Evolutionary conservation across 2,888 invertebrate species (phyloP), one percentile per base, ranked within the genome.

Genomic region (Ceratothoa steindachneri): DNA sequence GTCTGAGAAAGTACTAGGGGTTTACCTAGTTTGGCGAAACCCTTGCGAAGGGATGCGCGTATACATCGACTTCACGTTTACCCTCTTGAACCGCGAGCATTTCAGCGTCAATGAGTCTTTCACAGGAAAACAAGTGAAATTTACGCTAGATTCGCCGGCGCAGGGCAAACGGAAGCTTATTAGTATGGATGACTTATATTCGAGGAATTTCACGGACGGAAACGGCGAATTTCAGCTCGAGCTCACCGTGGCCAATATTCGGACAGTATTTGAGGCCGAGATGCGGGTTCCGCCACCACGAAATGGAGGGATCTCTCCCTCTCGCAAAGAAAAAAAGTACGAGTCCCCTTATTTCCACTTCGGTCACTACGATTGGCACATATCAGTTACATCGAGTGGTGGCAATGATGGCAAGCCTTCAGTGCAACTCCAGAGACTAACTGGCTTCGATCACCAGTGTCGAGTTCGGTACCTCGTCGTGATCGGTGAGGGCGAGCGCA

Each of bases 281-380:
- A 86, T 91, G 77, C 86, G 83, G 30, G 86, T 90, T 53, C 89
- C 89, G 1, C 87, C 87, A 5, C 85, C 88, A 65, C 81, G 83
- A 30, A 83, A 83, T 78, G 82, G 82, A 55, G 65, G 69, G 24
- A 52, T 70, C n/a, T 65, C 72, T 19, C 64, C 67, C 19, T 64
- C 55, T 7, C 30, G 74, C 31, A 77, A 77, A 53, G 55, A 55
- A 55, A 71, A 66, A 30, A 66, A 55, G 24, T 74, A 67, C 71
- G 90, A 90, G 82, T 89, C 89, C 1, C 85, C 87, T n/a, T 89
- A 88, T 82, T 92, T 93, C 84, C 89, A 90, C 0, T 93, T 91
- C 83, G 92, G 92, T 7, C 90, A 91, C 30, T 92, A 91, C 83
- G 92, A 93, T 83, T 93, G 93, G 93, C 91, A 90, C 81, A 86